These are phyloP conservation scores for Ommatoiulus sabulosus DNA, from an alignment of 2,888 invertebrate genomes.

Conservation along the genomic window DNA sequence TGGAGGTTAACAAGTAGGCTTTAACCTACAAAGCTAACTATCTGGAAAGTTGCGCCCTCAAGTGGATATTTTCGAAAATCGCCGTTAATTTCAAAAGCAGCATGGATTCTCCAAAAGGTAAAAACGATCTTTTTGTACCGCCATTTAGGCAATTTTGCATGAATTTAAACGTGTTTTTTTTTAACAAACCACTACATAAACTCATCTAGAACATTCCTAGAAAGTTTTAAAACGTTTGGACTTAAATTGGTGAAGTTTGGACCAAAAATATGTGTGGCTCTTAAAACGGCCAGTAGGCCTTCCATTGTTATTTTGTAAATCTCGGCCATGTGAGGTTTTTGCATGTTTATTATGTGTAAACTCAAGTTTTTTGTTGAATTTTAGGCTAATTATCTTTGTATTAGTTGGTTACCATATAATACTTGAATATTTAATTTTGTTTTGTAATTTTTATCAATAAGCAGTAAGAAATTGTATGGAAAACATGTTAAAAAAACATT, in stretches of 20 bases:
- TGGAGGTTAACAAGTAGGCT: not conserved
- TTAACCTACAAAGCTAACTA: not conserved
- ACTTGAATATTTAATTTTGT: not conserved
- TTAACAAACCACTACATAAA: not conserved
- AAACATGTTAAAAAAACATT: not conserved
- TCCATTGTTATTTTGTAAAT: not conserved
- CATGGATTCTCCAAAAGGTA: constrained; percentile 4
- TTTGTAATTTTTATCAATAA: not conserved
- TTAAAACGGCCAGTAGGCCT: not conserved
- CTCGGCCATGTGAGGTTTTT: not conserved
- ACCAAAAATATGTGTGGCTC: not conserved
- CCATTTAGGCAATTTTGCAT: not conserved
- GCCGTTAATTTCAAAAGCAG: not conserved
- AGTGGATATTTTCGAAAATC: not conserved
- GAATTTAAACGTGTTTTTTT: not conserved
- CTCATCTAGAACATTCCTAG: not conserved
- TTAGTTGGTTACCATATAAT: not conserved
- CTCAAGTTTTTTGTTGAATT: not conserved
- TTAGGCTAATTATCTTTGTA: not conserved
- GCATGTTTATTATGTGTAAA: not conserved
- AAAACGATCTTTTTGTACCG: not conserved
- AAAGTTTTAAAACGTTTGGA: not conserved
- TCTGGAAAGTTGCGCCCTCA: not conserved
- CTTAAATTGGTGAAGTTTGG: not conserved
- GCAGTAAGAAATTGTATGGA: not conserved